Percentiles rank a stretch among this genome's conserved stretches.
These are phyloP conservation scores for Aeoliscus strigatus DNA, from an alignment of 2,797 vertebrate genomes.

Conservation along the genomic window DNA sequence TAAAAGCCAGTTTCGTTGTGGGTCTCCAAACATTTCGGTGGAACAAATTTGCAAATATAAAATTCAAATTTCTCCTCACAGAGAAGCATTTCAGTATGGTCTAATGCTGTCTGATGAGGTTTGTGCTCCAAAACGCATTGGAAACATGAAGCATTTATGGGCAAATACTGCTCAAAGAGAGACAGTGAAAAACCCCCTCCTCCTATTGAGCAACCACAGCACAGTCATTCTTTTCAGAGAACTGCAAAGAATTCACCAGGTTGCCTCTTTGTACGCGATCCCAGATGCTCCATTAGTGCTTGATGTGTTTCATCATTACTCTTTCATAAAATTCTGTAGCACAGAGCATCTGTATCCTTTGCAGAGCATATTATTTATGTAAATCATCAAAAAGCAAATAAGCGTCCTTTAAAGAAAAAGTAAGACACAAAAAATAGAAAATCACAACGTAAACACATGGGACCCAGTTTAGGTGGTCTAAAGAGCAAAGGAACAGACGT, in stretches of 20 bases:
- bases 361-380: slow-evolving; percentile 64
- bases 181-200: background rate
- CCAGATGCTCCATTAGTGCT: slow-evolving; percentile 73
- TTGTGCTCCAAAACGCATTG: slow-evolving; percentile 25
- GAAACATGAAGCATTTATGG: slow-evolving; percentile 18
- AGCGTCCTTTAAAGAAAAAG: slow-evolving; percentile 44
- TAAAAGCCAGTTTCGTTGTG: slow-evolving; percentile 11
- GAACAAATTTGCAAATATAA: slow-evolving; percentile 29
- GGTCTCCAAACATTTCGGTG: slow-evolving; percentile 14
- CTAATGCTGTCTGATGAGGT: slow-evolving; percentile 24
- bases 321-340: slow-evolving; percentile 65
- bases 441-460: slow-evolving; percentile 44
- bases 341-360: slow-evolving; percentile 60
- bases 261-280: slow-evolving; percentile 62
- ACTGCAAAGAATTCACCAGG: slow-evolving; percentile 50
- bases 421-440: slow-evolving; percentile 39
- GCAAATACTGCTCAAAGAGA: slow-evolving; percentile 18
- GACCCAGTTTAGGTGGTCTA: too few species aligned
- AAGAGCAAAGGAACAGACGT: too few species aligned
- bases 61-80: slow-evolving; percentile 17
- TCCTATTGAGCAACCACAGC: slow-evolving; percentile 30
- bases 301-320: slow-evolving; percentile 72
- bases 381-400: slow-evolving; percentile 68
- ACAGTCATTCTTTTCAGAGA: slow-evolving; percentile 27
- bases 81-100: slow-evolving; percentile 2